Conservation (phyloP, 2,113 vertebrate genomes). For the Circaetus gallicus region DNA sequence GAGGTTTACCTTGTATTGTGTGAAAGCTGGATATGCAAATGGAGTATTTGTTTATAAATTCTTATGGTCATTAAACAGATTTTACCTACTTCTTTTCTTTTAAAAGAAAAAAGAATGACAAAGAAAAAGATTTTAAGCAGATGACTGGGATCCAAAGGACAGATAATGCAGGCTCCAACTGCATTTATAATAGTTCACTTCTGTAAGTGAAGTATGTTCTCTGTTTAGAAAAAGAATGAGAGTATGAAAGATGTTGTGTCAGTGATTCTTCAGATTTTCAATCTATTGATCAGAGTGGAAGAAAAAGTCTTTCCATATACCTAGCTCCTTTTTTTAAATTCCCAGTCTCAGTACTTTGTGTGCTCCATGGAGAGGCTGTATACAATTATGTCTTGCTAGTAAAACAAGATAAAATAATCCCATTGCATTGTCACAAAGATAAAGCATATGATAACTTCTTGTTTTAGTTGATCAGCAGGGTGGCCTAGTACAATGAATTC, state of each 20-base stretch:
- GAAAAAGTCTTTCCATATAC: not conserved
- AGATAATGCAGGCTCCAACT: not conserved
- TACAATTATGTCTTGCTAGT: slow-evolving; percentile 28
- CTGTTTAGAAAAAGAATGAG: not conserved
- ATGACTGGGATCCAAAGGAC: not conserved
- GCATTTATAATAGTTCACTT: not conserved
- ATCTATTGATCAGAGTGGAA: not conserved
- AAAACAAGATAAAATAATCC: slow-evolving; percentile 46
- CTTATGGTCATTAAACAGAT: not conserved
- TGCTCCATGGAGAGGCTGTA: not conserved
- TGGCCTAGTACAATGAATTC: slow-evolving; percentile 37
- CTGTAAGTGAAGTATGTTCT: not conserved
- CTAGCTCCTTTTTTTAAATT: not conserved
- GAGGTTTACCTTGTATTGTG: not conserved
- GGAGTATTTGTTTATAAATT: not conserved
- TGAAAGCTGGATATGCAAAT: not conserved
- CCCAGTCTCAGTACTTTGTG: not conserved
- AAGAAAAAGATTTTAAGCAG: not conserved
- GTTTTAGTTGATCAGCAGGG: slow-evolving; percentile 58
- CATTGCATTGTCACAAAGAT: slow-evolving; percentile 27
- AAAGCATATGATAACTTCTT: slow-evolving; percentile 22
- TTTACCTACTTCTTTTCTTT: not conserved
- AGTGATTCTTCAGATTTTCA: not conserved
- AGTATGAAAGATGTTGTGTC: not conserved
- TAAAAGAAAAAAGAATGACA: not conserved